These are phyloP conservation scores for Pogonognathellus flavescens DNA, from an alignment of 1,140 invertebrate genomes.

Conservation along the genomic window DNA sequence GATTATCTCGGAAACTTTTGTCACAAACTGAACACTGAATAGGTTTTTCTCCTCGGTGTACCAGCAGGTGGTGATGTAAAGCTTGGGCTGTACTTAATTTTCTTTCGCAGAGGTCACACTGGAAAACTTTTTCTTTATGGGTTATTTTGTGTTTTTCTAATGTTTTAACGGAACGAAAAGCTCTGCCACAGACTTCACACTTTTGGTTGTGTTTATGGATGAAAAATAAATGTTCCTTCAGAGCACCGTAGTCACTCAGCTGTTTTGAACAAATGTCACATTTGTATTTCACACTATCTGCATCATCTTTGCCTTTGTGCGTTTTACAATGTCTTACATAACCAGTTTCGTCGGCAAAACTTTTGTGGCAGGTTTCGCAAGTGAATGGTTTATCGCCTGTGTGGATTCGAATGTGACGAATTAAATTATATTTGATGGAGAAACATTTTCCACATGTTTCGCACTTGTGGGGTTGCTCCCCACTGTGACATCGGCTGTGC, in stretches of 20 bases:
- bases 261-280: not conserved
- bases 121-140: not conserved
- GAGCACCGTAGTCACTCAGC: not conserved
- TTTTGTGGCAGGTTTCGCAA: slow-evolving; percentile 30
- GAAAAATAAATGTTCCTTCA: not conserved
- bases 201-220: not conserved
- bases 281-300: not conserved
- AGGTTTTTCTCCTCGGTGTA: not conserved
- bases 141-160: not conserved
- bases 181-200: not conserved
- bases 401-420: slow-evolving; percentile 31
- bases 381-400: slow-evolving; percentile 22
- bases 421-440: slow-evolving; percentile 1
- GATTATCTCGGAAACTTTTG: not conserved
- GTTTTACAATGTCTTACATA: not conserved
- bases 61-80: no score
- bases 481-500: not conserved
- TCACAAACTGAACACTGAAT: not conserved
- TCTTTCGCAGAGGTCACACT: no score
- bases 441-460: slow-evolving; percentile 32
- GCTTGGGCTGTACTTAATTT: no score
- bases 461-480: slow-evolving; percentile 29
- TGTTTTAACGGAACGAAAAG: not conserved
- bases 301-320: not conserved
- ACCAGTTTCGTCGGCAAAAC: not conserved